phyloP scores from a whole-genome alignment of 2,888 invertebrate species.

The Sarcophaga carnaria region DNA sequence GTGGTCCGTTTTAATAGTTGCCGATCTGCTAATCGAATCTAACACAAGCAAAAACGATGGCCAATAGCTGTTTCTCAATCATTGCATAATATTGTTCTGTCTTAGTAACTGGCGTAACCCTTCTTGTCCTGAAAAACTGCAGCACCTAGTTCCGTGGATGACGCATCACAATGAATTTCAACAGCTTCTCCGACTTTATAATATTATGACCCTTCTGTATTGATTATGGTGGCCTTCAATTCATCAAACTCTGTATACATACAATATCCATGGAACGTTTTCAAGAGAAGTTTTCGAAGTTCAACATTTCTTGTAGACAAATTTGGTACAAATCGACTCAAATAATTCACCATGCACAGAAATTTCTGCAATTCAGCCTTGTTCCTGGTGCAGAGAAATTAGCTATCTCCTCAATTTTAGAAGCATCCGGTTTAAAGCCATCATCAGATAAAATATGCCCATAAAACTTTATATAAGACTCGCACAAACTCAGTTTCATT shows the following conservation, averaged over 20 bases:
- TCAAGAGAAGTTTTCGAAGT: slow-evolving; percentile 5
- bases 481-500: slow-evolving; percentile 24
- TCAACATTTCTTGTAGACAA: not conserved
- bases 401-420: not conserved
- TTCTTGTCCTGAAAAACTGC: slow-evolving; percentile 2
- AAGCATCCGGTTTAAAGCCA: slow-evolving; percentile 12
- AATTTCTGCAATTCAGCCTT: not conserved
- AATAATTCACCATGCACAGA: slow-evolving; percentile 27
- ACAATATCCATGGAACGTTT: slow-evolving; percentile 32
- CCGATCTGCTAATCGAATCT: not conserved
- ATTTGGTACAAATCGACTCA: slow-evolving; percentile 17
- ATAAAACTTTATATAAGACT: slow-evolving; percentile 14
- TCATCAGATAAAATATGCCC: slow-evolving; percentile 7
- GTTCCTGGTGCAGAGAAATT: not conserved
- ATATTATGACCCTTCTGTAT: not conserved
- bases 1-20: slow-evolving; percentile 38
- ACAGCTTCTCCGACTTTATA: slow-evolving; percentile 10
- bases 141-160: not conserved
- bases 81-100: slow-evolving; percentile 16
- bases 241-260: slow-evolving; percentile 24
- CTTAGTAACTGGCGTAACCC: not conserved
- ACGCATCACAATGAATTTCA: slow-evolving; percentile 24
- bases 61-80: slow-evolving; percentile 23
- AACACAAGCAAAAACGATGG: slow-evolving; percentile 1
- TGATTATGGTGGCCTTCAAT: slow-evolving; percentile 18